phyloP scores from a whole-genome alignment of 2,888 invertebrate species.

The Acanthosoma haemorrhoidale region DNA sequence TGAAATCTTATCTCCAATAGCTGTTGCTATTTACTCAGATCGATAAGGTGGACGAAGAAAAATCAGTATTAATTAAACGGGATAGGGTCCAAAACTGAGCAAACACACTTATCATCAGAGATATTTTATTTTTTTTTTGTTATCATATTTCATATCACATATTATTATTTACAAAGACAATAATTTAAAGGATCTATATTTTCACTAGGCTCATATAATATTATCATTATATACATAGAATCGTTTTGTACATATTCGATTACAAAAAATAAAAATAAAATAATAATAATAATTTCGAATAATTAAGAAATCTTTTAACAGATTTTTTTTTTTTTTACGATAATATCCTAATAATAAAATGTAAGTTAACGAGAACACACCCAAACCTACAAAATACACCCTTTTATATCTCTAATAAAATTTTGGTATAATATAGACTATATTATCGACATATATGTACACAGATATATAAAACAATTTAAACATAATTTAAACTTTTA shows the following conservation, averaged over 20 bases:
- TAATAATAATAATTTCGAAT: too few species aligned
- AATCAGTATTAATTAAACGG: neutral
- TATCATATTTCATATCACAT: conserved; percentile 17
- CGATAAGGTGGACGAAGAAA: neutral
- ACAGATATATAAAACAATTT: conserved; percentile 27
- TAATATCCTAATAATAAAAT: neutral
- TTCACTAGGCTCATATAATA: conserved; percentile 31
- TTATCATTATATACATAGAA: conserved; percentile 21
- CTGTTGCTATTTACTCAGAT: conserved; percentile 18
- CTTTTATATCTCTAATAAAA: neutral
- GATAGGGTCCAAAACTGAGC: neutral
- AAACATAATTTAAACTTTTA: conserved; percentile 16
- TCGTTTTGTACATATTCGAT: conserved; percentile 7
- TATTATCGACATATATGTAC: conserved; percentile 7
- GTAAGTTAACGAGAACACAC: neutral
- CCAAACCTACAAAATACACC: conserved; percentile 19
- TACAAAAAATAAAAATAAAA: conserved; percentile 1
- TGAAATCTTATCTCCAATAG: conserved; percentile 7
- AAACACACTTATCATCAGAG: conserved; percentile 26
- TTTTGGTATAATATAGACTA: conserved; percentile 12
- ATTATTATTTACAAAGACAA: conserved; percentile 38
- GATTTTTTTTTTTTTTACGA: neutral
- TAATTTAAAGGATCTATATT: conserved; percentile 38
- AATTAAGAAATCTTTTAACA: neutral
- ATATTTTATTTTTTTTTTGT: conserved; percentile 20